phyloP scores from a whole-genome alignment of 2,797 vertebrate genomes.

The Falco novaeseelandiae region DNA sequence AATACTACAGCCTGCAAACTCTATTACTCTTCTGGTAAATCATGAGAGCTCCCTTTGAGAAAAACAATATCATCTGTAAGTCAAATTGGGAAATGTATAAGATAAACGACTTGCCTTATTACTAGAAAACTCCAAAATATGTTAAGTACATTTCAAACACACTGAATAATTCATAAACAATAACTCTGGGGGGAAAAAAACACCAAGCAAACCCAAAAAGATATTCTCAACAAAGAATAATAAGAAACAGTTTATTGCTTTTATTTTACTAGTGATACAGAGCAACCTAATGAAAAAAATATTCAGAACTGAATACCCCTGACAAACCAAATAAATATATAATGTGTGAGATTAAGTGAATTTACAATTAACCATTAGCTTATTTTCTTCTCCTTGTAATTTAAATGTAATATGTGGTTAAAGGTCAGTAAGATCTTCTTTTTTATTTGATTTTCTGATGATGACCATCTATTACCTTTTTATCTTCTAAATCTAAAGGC shows the following conservation, averaged over 20 bases:
- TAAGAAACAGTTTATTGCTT: background rate
- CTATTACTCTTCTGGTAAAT: constrained; percentile 22
- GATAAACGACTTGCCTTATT: constrained; percentile 20
- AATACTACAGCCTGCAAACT: background rate
- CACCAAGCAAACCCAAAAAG: background rate
- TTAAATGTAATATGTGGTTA: background rate
- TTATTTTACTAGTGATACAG: background rate
- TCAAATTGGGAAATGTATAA: background rate
- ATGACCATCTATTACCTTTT: background rate
- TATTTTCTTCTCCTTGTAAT: background rate
- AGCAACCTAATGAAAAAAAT: background rate
- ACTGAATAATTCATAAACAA: constrained; percentile 46
- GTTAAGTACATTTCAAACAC: constrained; percentile 24
- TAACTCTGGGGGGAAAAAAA: background rate
- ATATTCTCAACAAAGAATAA: background rate
- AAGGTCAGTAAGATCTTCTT: background rate
- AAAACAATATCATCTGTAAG: constrained; percentile 42
- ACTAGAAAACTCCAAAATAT: constrained; percentile 14
- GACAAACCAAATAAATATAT: background rate
- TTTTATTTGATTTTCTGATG: background rate
- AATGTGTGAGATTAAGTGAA: background rate
- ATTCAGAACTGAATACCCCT: background rate
- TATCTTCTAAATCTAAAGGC: background rate
- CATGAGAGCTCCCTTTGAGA: constrained; percentile 1
- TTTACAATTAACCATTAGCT: background rate